Evolutionary conservation across 2,888 invertebrate genomes (phyloP).

Genomic region (Ormyrus pomaceus): DNA sequence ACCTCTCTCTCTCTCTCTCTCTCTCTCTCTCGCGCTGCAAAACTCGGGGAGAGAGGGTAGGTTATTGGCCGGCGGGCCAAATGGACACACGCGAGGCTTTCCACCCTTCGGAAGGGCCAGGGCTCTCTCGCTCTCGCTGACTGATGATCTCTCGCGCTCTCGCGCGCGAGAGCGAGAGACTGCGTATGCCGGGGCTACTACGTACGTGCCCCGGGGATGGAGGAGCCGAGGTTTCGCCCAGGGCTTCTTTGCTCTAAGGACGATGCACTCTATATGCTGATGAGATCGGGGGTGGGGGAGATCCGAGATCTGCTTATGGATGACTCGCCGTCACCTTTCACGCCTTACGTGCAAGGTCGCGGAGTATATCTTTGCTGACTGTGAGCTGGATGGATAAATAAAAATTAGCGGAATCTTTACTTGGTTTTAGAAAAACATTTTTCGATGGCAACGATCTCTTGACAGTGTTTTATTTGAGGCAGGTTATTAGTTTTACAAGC

Average conservation of each 20-base stretch:
- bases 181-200: conserved; percentile 44
- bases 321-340: conserved; percentile 40
- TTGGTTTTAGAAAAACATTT: too few relatives aligned
- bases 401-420: not conserved
- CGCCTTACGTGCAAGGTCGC: not conserved
- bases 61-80: conserved; percentile 74
- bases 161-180: not conserved
- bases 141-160: conserved; percentile 68
- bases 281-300: conserved; percentile 61
- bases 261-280: conserved; percentile 72
- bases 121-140: conserved; percentile 62
- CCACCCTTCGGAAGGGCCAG: conserved; percentile 11
- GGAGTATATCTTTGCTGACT: not conserved
- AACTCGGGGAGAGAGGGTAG: conserved; percentile 57
- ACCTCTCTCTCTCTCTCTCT: conserved; percentile 35
- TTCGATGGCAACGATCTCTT: too few relatives aligned
- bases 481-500: too few relatives aligned
- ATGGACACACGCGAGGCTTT: conserved; percentile 68
- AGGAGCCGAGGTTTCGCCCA: conserved; percentile 18
- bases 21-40: too few relatives aligned
- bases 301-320: conserved; percentile 57
- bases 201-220: conserved; percentile 42
- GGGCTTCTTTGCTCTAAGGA: conserved; percentile 48
- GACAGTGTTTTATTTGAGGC: too few relatives aligned
- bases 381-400: not conserved